Conservation (phyloP, 2,888 invertebrate species). For the Ischnura elegans region DNA sequence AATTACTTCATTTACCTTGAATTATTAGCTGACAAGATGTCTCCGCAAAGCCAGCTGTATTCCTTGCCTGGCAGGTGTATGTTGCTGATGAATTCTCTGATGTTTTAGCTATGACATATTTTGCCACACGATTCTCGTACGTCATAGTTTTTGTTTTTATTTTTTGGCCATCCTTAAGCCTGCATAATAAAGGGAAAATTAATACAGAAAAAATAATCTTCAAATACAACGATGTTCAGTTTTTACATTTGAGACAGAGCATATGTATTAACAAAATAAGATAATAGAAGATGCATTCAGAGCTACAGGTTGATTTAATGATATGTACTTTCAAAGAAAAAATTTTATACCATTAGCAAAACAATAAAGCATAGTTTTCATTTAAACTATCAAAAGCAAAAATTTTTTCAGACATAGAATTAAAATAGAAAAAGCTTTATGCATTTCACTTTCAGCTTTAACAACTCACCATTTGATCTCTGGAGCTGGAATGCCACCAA, state of each 20-base stretch:
- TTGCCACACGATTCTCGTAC: conserved; percentile 86
- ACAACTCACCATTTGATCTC: conserved; percentile 84
- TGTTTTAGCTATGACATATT: conserved; percentile 82
- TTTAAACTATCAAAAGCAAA: too few relatives aligned
- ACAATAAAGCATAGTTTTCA: too few relatives aligned
- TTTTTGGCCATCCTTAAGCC: conserved; percentile 83
- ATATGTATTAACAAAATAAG: not conserved
- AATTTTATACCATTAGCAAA: too few relatives aligned
- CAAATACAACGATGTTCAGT: too few relatives aligned
- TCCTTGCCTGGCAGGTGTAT: conserved; percentile 85
- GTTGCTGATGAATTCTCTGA: conserved; percentile 82
- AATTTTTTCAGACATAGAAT: not conserved
- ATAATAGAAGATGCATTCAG: not conserved
- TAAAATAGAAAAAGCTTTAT: not conserved
- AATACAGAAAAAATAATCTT: not conserved
- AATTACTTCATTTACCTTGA: conserved; percentile 78
- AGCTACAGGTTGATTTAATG: too few relatives aligned
- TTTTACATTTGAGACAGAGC: not conserved
- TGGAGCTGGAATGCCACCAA: conserved; percentile 88
- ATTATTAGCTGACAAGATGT: conserved; percentile 84
- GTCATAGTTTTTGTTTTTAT: conserved; percentile 81
- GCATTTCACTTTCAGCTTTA: conserved; percentile 78
- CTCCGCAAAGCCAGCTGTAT: conserved; percentile 84
- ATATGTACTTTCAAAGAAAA: too few relatives aligned
- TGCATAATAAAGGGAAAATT: conserved; percentile 71